Conservation (phyloP, 2,113 vertebrate genomes). For the Parus major region DNA sequence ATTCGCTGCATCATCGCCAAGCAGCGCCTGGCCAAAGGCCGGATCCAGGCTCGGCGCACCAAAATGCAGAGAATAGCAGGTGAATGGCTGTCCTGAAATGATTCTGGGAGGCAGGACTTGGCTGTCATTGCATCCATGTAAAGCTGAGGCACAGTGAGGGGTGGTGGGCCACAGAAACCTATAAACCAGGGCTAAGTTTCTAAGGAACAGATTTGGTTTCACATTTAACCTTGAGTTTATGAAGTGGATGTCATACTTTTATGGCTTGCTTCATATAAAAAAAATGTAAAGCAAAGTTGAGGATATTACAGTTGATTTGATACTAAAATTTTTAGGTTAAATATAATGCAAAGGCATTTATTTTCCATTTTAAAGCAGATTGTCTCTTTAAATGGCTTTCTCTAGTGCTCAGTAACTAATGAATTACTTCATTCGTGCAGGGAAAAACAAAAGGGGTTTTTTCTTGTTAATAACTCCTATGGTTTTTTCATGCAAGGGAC, state of each 20-base stretch:
- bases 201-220: neutral
- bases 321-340: neutral
- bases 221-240: neutral
- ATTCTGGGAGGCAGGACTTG: neutral
- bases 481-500: neutral
- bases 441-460: neutral
- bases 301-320: neutral
- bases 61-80: slow-evolving; percentile 98
- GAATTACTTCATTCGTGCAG: neutral
- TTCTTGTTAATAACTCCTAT: neutral
- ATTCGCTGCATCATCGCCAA: slow-evolving; percentile 99
- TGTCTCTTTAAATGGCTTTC: neutral
- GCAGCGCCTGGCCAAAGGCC: slow-evolving; percentile 94
- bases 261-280: neutral
- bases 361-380: neutral
- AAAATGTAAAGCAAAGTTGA: neutral
- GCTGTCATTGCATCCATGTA: neutral
- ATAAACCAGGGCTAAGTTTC: neutral
- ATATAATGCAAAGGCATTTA: neutral
- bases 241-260: neutral
- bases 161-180: neutral
- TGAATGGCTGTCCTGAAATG: neutral
- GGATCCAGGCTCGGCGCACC: slow-evolving; percentile 94
- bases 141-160: neutral
- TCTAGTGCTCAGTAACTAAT: neutral